phyloP scores from a whole-genome alignment of 1,140 invertebrate genomes.

The Tetragonula clypearis region DNA sequence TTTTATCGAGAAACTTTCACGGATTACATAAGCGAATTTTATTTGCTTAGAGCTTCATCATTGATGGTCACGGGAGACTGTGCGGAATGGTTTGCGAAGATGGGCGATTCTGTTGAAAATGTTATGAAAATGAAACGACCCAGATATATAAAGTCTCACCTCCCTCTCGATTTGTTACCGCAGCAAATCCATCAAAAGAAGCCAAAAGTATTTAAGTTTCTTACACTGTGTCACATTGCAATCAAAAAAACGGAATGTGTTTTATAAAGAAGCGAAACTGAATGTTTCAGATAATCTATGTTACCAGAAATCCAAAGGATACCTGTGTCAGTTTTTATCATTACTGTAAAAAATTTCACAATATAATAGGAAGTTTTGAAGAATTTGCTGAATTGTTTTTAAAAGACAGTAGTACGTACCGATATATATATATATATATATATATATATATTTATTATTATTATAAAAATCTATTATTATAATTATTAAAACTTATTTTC shows the following conservation, averaged over 20 bases:
- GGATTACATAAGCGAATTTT: background rate
- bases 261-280: background rate
- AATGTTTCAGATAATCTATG: slow-evolving; percentile 90
- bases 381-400: slow-evolving; percentile 92
- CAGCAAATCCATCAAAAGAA: slow-evolving; percentile 85
- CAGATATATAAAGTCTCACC: slow-evolving; percentile 91
- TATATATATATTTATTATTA: background rate
- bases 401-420: slow-evolving; percentile 82
- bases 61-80: slow-evolving; percentile 79
- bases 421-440: no score
- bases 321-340: slow-evolving; percentile 96
- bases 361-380: slow-evolving; percentile 88
- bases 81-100: slow-evolving; percentile 76
- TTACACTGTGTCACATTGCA: background rate
- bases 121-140: slow-evolving; percentile 86
- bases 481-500: slow-evolving; percentile 15
- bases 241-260: background rate
- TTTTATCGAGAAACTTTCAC: background rate
- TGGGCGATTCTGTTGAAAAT: slow-evolving; percentile 86
- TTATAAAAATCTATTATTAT: background rate
- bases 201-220: slow-evolving; percentile 84
- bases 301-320: slow-evolving; percentile 96
- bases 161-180: slow-evolving; percentile 89
- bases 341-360: slow-evolving; percentile 89
- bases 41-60: slow-evolving; percentile 77